Base-by-base conservation (phyloP, 2,888 invertebrate species). In the Gymnocheta viridis region DNA sequence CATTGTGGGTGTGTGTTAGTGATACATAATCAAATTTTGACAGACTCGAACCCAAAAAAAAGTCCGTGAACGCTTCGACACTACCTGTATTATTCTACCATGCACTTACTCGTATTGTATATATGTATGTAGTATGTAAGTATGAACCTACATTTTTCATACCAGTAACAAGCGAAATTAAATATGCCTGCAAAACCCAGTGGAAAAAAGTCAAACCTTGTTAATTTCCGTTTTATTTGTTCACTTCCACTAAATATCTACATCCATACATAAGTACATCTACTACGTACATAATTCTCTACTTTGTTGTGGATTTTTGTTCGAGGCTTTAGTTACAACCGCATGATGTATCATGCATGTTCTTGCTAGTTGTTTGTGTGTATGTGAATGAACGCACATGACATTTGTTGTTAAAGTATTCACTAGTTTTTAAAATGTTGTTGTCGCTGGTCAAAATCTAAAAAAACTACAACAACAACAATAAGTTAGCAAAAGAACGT, bases 201-300 rank as follows among this genome's bases (percentile, higher is more conserved):
- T 47, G 12, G 35, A 14, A 47, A 72, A 54, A 47, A 47, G 19
- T 72, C 58, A 72, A 72, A 22, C 72, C 72, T 60, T 73, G 60
- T 49, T 49, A 27, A 38, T 73, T 49, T 73, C 72, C 72, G 72
- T 73, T 73, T 47, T 10, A 44, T 47, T 29, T 47, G 44, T 29
- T 32, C 5, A 17, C 5, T 58, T 27, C n/a, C 56, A 29, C 14
- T 32, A 58, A n/a, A 17, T n/a, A 41, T 56, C 12, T n/a, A 19
- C 5, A 14, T n/a, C n/a, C n/a, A n/a, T n/a, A n/a, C n/a, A n/a
- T n/a, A n/a, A n/a, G n/a, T n/a, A n/a, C n/a, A n/a, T n/a, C n/a
- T n/a, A n/a, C n/a, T n/a, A n/a, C n/a, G n/a, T n/a, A n/a, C n/a
- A n/a, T n/a, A n/a, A n/a, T n/a, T n/a, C n/a, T n/a, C n/a, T n/a